phyloP scores from a whole-genome alignment of 2,797 vertebrate genomes.

The Sciaenops ocellatus region DNA sequence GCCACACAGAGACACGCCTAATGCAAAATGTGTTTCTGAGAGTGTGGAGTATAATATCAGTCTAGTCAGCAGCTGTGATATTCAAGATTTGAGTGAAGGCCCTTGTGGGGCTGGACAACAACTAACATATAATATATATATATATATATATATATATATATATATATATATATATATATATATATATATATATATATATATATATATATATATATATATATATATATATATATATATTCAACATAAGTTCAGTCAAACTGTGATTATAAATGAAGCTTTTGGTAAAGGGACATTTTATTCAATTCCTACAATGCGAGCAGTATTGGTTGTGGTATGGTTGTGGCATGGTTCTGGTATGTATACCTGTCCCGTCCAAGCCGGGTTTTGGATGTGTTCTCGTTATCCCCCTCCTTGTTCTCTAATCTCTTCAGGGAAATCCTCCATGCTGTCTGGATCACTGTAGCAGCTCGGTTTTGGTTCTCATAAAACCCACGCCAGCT shows the following conservation, averaged over 20 bases:
- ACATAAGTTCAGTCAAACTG: background rate
- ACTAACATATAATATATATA: no score
- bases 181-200: no score
- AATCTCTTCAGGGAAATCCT: slow-evolving; percentile 75
- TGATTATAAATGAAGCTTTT: no score
- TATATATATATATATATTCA: no score
- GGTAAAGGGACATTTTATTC: background rate
- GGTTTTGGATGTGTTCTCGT: slow-evolving; percentile 66
- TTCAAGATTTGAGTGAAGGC: no score
- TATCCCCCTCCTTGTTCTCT: slow-evolving; percentile 48
- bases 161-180: no score
- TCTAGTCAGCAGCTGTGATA: no score
- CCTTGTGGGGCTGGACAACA: no score
- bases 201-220: no score
- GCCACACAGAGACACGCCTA: background rate
- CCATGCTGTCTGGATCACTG: slow-evolving; percentile 90
- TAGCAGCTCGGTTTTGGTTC: slow-evolving; percentile 84
- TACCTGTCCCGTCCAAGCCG: slow-evolving; percentile 85
- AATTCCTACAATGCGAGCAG: background rate
- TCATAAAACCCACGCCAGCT: slow-evolving; percentile 88
- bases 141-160: no score
- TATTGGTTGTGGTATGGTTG: background rate
- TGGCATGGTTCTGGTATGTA: no score
- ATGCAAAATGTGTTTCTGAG: background rate
- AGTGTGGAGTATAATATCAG: background rate